Evolutionary conservation across 1,140 invertebrate genomes (phyloP).

Genomic region (Hirudo medicinalis): DNA sequence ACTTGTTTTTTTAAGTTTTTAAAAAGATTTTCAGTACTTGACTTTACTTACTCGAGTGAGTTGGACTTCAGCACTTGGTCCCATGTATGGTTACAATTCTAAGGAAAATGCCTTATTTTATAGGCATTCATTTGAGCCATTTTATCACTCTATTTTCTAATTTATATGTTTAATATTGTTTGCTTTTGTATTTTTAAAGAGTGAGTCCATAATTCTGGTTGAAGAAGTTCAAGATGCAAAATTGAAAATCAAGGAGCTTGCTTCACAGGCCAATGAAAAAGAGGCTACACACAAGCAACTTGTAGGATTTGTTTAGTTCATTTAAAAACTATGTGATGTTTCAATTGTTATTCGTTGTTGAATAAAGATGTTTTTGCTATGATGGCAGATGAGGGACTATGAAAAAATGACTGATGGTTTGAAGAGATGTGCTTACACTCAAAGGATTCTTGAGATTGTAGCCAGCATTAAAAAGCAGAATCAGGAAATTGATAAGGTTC

Average conservation of each 20-base stretch:
- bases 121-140: too few species aligned
- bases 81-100: too few species aligned
- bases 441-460: conserved; percentile 81
- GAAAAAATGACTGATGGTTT: conserved; percentile 48
- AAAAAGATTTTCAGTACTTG: too few species aligned
- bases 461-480: conserved; percentile 85
- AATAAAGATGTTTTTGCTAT: too few species aligned
- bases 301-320: conserved; percentile 27
- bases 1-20: too few species aligned
- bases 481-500: conserved; percentile 68
- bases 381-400: too few species aligned
- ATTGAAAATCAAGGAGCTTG: conserved; percentile 43
- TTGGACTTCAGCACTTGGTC: too few species aligned
- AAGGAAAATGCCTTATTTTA: too few species aligned
- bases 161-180: neutral
- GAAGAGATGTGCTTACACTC: conserved; percentile 68
- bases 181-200: too few species aligned
- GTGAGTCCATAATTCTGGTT: conserved; percentile 34
- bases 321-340: neutral
- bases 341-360: neutral
- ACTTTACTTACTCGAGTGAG: too few species aligned
- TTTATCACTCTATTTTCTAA: conserved; percentile 15
- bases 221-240: conserved; percentile 43
- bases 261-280: conserved; percentile 44
- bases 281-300: conserved; percentile 44